Conservation (phyloP, 2,888 invertebrate species). For the Tanytarsus gracilentus region DNA sequence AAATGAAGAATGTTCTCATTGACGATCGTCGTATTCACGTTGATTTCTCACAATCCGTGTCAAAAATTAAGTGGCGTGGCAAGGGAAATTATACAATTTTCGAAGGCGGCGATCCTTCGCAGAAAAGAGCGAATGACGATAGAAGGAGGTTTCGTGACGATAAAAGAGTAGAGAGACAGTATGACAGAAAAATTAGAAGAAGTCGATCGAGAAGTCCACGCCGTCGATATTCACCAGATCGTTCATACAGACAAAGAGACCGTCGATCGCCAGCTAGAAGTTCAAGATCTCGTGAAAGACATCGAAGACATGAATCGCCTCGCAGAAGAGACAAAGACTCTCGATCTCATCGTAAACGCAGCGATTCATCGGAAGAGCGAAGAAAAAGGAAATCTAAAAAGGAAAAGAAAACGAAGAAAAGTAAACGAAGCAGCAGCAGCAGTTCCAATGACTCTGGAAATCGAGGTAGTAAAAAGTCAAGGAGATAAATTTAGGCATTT, state of each 20-base stretch:
- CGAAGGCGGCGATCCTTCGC: constrained; percentile 36
- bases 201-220: constrained; percentile 17
- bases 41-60: constrained; percentile 98
- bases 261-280: background rate
- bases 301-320: constrained; percentile 22
- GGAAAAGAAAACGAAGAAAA: constrained; percentile 26
- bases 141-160: background rate
- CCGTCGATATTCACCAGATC: constrained; percentile 26
- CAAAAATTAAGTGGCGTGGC: constrained; percentile 85
- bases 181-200: constrained; percentile 29
- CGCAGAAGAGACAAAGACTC: constrained; percentile 11
- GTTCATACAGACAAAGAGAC: constrained; percentile 17
- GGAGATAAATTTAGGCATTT: background rate
- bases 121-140: background rate
- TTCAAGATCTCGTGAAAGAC: constrained; percentile 21
- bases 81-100: constrained; percentile 72
- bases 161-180: constrained; percentile 28
- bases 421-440: constrained; percentile 16
- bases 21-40: constrained; percentile 98
- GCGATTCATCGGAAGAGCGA: background rate
- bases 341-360: constrained; percentile 12
- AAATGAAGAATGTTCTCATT: constrained; percentile 99
- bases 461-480: constrained; percentile 15
- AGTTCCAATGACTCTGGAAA: constrained; percentile 7
- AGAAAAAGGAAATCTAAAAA: constrained; percentile 26